phyloP scores from a whole-genome alignment of 1,140 invertebrate genomes.

The Hesperophylax magnus region DNA sequence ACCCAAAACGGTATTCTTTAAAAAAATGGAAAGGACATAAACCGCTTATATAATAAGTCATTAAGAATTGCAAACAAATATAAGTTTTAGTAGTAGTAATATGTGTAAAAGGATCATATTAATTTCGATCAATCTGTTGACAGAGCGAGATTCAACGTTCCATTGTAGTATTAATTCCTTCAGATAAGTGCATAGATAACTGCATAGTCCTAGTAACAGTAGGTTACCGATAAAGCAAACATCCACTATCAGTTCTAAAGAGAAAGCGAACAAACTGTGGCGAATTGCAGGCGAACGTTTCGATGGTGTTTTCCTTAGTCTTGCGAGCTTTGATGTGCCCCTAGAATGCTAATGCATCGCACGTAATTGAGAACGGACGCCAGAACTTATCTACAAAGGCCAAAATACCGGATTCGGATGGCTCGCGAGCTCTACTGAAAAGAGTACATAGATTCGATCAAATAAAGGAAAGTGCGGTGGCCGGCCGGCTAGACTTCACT shows the following conservation, averaged over 20 bases:
- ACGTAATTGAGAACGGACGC: constrained; percentile 45
- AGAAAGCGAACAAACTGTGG: constrained; percentile 34
- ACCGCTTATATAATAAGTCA: background rate
- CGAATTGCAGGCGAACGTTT: constrained; percentile 37
- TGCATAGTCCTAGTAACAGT: constrained; percentile 40
- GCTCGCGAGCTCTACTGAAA: background rate
- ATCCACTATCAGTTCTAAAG: constrained; percentile 47
- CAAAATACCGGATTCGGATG: background rate
- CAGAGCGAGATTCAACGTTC: constrained; percentile 17
- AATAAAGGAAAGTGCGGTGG: background rate
- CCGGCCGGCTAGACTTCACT: background rate
- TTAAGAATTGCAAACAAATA: background rate
- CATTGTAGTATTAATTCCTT: background rate
- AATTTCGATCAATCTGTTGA: background rate
- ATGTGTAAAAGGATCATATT: background rate
- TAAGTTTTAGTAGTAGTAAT: background rate
- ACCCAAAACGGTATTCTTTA: no score
- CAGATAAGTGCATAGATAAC: background rate
- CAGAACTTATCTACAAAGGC: constrained; percentile 35
- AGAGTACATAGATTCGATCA: background rate
- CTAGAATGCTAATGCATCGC: constrained; percentile 48
- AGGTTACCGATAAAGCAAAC: constrained; percentile 39
- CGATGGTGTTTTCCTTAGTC: constrained; percentile 49
- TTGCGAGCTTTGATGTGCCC: constrained; percentile 40
- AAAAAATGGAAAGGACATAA: no score